These are phyloP conservation scores for Drosophila littoralis DNA, from an alignment of 1,140 invertebrate species.

Conservation along the genomic window DNA sequence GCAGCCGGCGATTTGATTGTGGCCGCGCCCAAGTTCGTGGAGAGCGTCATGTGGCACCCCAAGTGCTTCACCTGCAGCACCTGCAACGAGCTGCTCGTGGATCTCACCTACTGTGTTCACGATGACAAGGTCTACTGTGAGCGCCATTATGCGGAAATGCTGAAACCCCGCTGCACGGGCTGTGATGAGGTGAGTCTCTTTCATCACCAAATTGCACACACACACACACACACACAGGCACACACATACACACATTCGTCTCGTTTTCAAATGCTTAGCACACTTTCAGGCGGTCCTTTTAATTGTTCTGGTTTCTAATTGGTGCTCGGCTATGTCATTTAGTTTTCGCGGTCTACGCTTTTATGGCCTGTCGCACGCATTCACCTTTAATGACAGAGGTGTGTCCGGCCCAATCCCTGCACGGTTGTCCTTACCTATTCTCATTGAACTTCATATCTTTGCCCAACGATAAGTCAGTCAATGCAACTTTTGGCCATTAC, in stretches of 20 bases:
- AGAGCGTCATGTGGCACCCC: conserved; percentile 91
- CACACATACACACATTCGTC: not conserved
- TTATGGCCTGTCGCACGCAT: conserved; percentile 69
- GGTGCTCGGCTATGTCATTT: conserved; percentile 20
- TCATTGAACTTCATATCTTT: conserved; percentile 77
- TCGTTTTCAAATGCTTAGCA: conserved; percentile 52
- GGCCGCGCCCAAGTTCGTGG: conserved; percentile 85
- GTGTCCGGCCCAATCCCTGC: conserved; percentile 33
- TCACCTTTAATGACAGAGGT: conserved; percentile 67
- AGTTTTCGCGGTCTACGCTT: conserved; percentile 41
- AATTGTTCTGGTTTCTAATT: conserved; percentile 43
- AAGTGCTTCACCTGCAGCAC: conserved; percentile 93
- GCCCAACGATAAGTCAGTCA: conserved; percentile 25
- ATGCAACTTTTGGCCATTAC: conserved; percentile 46
- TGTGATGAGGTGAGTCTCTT: conserved; percentile 95
- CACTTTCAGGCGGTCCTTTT: conserved; percentile 52
- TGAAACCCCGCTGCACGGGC: conserved; percentile 95
- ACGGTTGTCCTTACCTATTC: conserved; percentile 49
- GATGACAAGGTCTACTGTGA: conserved; percentile 95
- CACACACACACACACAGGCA: not conserved
- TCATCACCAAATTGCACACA: conserved; percentile 20
- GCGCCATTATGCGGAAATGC: conserved; percentile 95
- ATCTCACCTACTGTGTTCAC: conserved; percentile 95
- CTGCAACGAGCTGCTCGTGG: conserved; percentile 95
- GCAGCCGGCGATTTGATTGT: conserved; percentile 85